Conservation (phyloP, 1,140 invertebrate species). For the Lepidurus arcticus region DNA sequence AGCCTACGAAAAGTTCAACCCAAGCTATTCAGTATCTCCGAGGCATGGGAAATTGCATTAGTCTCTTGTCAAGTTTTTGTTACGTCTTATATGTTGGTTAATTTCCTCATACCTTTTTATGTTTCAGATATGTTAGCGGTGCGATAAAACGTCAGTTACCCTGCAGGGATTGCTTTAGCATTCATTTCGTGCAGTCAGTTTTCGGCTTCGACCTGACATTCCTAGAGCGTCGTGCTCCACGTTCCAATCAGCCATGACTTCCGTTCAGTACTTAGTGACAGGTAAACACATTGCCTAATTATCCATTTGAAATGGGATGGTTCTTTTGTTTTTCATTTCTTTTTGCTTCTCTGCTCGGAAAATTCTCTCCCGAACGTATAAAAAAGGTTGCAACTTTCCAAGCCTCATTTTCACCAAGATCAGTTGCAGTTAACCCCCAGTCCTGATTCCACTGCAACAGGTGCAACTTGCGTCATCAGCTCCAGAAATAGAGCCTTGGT, state of each 20-base stretch:
- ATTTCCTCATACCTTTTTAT: background rate
- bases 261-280: constrained; percentile 18
- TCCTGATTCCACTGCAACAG: background rate
- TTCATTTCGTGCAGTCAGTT: background rate
- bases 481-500: background rate
- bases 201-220: background rate
- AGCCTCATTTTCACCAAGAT: background rate
- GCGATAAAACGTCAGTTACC: background rate
- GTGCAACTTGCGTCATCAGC: background rate
- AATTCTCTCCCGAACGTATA: background rate
- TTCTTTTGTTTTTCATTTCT: background rate
- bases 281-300: background rate
- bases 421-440: background rate
- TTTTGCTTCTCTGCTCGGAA: background rate
- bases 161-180: background rate
- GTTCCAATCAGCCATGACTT: background rate
- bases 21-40: background rate
- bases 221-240: background rate
- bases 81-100: no score
- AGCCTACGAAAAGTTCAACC: background rate
- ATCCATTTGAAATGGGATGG: background rate
- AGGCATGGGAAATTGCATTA: background rate
- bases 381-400: no score
- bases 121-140: constrained; percentile 6
- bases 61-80: no score